Base-by-base conservation (phyloP, 2,113 vertebrate genomes). In the Labeo catla region DNA sequence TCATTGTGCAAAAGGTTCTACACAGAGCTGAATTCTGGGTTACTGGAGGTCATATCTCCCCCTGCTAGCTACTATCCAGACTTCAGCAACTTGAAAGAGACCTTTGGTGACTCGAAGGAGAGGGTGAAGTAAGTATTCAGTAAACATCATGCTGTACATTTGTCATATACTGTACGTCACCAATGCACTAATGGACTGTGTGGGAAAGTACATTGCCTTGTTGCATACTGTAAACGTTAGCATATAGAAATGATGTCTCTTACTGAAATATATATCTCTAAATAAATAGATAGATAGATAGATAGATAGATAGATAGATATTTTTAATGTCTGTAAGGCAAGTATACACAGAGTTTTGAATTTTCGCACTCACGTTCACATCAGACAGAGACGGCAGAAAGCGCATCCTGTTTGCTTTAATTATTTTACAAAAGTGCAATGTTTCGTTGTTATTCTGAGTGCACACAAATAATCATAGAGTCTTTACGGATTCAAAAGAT, bases 61-160 rank as follows among this genome's bases (percentile, higher is more conserved):
- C 98, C 97, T 57, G 94, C 95, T 81, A 91, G 95, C 89, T 99
- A 97, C 92, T 99, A 99, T 90, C 98, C 98, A 9, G 97, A 99
- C 78, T 91, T 99, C 88, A 95, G 90, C 91, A 97, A 96, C 93
- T 94, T 99, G 93, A 99, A 97, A 92, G 98, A 98, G 91, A 99
- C 98, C 1, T 99, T 99, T 92, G 98, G 98, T 92, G 98, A 99
- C 90, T 98, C 98, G 47, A 98, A 95, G 92, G 98, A 99, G 88
- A 95, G 98, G 95, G 97, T 99, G 88, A 96, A 93, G 98, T 99
- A 93, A 94, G 95, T 77, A 19, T 45, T 39, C 21, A n/a, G 6
- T 4, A 72, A 50, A 28, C 0, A 36, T n/a, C 36, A 52, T 50
- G 1, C 12, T 19, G n/a, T 28, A 21, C 13, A 23, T 6, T 15